Percentiles rank a stretch among this genome's conserved stretches.
Evolutionary conservation across 2,797 vertebrate species (phyloP).

Genomic region (Galaxias olidus): DNA sequence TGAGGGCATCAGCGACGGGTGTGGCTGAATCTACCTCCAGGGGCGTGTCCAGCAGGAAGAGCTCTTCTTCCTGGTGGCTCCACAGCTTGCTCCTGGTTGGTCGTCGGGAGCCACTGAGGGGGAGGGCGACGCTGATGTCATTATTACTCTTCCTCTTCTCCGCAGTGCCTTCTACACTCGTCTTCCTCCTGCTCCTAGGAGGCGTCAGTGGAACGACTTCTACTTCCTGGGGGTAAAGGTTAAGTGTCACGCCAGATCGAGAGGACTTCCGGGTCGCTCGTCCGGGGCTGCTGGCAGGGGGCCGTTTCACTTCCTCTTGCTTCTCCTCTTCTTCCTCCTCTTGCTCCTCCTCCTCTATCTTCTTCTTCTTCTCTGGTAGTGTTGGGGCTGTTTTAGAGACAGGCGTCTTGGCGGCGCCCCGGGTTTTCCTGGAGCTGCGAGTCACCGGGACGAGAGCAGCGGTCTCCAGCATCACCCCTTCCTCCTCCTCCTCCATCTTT

Average conservation of each 20-base stretch:
- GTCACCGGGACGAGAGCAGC: constrained; percentile 23
- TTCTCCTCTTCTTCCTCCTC: constrained; percentile 18
- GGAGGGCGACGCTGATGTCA: constrained; percentile 18
- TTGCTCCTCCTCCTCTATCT: constrained; percentile 32
- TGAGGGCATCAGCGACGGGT: constrained; percentile 65
- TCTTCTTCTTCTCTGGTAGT: constrained; percentile 8
- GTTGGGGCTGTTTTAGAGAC: constrained; percentile 1
- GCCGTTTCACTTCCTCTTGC: background rate
- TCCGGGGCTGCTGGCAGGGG: constrained; percentile 36
- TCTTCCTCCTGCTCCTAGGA: constrained; percentile 71
- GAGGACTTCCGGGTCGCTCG: constrained; percentile 59
- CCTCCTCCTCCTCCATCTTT: constrained; percentile 29
- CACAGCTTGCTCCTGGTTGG: constrained; percentile 64
- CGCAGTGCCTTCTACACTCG: background rate
- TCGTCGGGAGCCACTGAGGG: constrained; percentile 33
- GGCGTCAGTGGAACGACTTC: constrained; percentile 50
- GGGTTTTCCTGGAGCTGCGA: constrained; percentile 49
- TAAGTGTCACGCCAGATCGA: constrained; percentile 39
- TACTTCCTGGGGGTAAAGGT: constrained; percentile 58
- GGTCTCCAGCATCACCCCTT: constrained; percentile 25
- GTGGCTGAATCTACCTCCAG: constrained; percentile 66
- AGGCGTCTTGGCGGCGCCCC: background rate
- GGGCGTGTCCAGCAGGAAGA: constrained; percentile 56
- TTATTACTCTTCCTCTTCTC: constrained; percentile 29
- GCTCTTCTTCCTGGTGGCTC: constrained; percentile 65